A percentile compares a stretch with the other conserved stretches of the same genome.
Evolutionary conservation across 2,888 invertebrate species (phyloP).

Genomic region (Rhogogaster chlorosoma): DNA sequence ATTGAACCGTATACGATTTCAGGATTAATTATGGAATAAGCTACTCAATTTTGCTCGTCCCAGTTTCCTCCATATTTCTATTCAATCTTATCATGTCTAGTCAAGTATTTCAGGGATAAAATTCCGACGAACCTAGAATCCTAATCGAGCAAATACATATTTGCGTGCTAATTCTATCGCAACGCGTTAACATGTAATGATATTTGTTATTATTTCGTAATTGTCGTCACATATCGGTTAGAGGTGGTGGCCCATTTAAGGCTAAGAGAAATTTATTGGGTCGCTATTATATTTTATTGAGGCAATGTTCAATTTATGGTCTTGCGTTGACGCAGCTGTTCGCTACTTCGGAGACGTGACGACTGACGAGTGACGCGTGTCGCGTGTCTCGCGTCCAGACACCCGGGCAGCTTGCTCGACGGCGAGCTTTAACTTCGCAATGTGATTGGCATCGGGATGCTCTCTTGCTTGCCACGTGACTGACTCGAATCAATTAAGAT

Average conservation of each 20-base stretch:
- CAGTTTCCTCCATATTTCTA: background rate
- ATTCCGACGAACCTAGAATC: background rate
- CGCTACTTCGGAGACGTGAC: conserved; percentile 11
- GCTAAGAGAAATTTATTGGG: conserved; percentile 39
- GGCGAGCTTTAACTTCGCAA: conserved; percentile 58
- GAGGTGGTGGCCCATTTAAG: conserved; percentile 6
- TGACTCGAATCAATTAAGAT: conserved; percentile 34
- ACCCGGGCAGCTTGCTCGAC: conserved; percentile 10
- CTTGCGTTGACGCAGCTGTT: conserved; percentile 36
- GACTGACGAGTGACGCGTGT: conserved; percentile 49
- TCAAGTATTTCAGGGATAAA: background rate
- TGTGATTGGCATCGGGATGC: conserved; percentile 69
- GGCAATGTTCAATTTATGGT: conserved; percentile 33
- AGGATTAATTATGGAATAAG: background rate
- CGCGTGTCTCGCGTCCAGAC: conserved; percentile 42
- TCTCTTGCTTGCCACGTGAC: conserved; percentile 53
- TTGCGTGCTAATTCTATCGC: background rate
- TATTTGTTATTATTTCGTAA: conserved; percentile 22
- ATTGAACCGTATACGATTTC: background rate
- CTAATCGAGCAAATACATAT: background rate
- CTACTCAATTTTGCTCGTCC: background rate
- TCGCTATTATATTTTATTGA: conserved; percentile 39
- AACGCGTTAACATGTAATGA: background rate
- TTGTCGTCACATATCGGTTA: conserved; percentile 2
- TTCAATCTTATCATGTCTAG: background rate